These are phyloP conservation scores for Willowsia nigromaculata DNA, from an alignment of 2,888 invertebrate genomes.

Conservation along the genomic window DNA sequence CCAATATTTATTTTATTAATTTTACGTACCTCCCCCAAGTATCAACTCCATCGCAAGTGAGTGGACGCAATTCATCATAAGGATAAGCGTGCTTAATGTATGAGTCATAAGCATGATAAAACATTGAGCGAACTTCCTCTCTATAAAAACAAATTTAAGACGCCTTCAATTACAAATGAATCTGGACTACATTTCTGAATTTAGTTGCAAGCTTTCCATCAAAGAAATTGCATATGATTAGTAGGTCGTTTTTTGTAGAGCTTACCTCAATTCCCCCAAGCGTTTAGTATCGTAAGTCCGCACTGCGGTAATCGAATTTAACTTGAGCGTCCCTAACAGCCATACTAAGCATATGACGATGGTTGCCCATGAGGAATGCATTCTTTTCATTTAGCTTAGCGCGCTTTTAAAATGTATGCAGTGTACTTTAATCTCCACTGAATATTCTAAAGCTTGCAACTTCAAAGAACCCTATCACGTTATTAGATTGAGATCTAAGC, in stretches of 20 bases:
- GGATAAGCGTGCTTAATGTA: conserved; percentile 96
- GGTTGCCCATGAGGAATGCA: conserved; percentile 63
- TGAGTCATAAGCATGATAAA: conserved; percentile 98
- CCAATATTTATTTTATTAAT: conserved; percentile 37
- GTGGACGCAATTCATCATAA: conserved; percentile 96
- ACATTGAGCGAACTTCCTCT: conserved; percentile 95
- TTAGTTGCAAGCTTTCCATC: background rate
- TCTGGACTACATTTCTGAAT: conserved; percentile 41
- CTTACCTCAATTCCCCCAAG: conserved; percentile 74
- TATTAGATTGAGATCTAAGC: background rate
- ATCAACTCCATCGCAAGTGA: conserved; percentile 97
- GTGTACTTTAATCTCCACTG: background rate
- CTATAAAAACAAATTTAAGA: conserved; percentile 82
- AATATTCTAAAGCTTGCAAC: background rate
- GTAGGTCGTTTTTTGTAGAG: background rate
- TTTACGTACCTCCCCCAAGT: conserved; percentile 91
- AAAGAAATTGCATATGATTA: background rate
- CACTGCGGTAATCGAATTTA: conserved; percentile 72
- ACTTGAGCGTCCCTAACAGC: conserved; percentile 59
- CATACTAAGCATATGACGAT: conserved; percentile 55
- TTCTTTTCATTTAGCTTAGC: background rate
- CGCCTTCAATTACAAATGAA: conserved; percentile 75
- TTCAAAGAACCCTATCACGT: background rate
- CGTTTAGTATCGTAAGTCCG: conserved; percentile 76
- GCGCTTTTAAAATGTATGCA: background rate